Percentiles rank a stretch among this genome's conserved stretches.
phyloP scores from a whole-genome alignment of 2,888 invertebrate species.

The Polietes domitor region DNA sequence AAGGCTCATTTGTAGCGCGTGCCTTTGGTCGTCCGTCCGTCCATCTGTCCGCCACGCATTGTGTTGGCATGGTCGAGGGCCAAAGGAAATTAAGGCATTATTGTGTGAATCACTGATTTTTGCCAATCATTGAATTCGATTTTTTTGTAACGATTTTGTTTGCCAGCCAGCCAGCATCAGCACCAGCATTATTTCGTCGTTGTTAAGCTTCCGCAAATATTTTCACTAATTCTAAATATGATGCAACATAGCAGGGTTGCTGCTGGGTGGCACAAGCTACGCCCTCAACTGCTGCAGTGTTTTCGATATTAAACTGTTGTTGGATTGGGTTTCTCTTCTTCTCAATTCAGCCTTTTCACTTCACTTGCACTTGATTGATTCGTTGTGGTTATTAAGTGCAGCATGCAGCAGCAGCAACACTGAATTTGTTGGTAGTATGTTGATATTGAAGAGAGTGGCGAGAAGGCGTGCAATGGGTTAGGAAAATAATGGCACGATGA shows the following conservation, averaged over 20 bases:
- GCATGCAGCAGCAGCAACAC: conserved; percentile 22
- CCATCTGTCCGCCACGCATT: background rate
- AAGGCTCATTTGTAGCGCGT: background rate
- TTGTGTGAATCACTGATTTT: conserved; percentile 40
- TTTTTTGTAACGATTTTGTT: conserved; percentile 36
- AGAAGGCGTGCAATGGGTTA: no score
- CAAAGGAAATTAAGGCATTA: conserved; percentile 51
- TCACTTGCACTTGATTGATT: conserved; percentile 60
- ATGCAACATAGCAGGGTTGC: background rate
- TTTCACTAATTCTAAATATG: conserved; percentile 13
- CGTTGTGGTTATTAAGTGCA: conserved; percentile 61
- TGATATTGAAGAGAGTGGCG: background rate
- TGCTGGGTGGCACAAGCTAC: background rate
- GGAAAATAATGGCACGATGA: no score
- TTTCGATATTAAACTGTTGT: conserved; percentile 35
- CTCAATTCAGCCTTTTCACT: conserved; percentile 28
- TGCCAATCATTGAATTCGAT: conserved; percentile 43
- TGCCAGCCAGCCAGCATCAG: background rate
- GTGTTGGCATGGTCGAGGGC: conserved; percentile 19
- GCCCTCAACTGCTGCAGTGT: conserved; percentile 5
- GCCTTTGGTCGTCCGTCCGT: background rate
- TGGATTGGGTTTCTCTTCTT: background rate
- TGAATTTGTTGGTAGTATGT: background rate
- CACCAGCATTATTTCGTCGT: background rate
- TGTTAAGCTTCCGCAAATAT: background rate